phyloP scores from a whole-genome alignment of 2,113 vertebrate species.

The Grammomys surdaster region DNA sequence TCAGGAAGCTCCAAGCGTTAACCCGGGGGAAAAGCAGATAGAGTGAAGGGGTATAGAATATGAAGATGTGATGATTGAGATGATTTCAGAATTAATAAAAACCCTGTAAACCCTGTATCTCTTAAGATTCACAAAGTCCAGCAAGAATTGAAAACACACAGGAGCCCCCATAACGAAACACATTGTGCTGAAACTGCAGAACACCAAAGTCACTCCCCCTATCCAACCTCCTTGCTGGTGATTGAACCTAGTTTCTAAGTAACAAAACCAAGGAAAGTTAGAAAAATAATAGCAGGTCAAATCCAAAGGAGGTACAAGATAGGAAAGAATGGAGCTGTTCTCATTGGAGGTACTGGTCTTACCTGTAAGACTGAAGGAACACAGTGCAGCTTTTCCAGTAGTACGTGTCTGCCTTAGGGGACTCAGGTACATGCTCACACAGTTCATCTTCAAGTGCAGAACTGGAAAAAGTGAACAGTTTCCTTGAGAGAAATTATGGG shows the following conservation, averaged over 20 bases:
- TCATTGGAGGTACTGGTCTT: not conserved
- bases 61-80: slow-evolving; percentile 36
- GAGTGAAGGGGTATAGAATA: not conserved
- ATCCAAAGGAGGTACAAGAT: slow-evolving; percentile 13
- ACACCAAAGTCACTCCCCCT: not conserved
- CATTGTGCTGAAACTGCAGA: not conserved
- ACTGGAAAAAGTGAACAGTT: slow-evolving; percentile 14
- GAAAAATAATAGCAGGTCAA: slow-evolving; percentile 48
- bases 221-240: not conserved
- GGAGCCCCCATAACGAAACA: not conserved
- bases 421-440: not conserved
- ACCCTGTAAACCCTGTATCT: not conserved
- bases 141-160: slow-evolving; percentile 38
- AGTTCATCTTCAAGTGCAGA: not conserved
- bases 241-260: not conserved
- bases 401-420: not conserved
- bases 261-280: slow-evolving; percentile 50
- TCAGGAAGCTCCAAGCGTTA: slow-evolving; percentile 1
- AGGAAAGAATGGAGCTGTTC: slow-evolving; percentile 13
- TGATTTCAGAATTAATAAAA: slow-evolving; percentile 50
- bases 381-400: not conserved
- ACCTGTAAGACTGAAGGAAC: too few species aligned
- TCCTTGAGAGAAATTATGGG: not conserved
- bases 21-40: not conserved
- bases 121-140: not conserved